phyloP scores from a whole-genome alignment of 2,113 vertebrate species.

The Euleptes europaea region DNA sequence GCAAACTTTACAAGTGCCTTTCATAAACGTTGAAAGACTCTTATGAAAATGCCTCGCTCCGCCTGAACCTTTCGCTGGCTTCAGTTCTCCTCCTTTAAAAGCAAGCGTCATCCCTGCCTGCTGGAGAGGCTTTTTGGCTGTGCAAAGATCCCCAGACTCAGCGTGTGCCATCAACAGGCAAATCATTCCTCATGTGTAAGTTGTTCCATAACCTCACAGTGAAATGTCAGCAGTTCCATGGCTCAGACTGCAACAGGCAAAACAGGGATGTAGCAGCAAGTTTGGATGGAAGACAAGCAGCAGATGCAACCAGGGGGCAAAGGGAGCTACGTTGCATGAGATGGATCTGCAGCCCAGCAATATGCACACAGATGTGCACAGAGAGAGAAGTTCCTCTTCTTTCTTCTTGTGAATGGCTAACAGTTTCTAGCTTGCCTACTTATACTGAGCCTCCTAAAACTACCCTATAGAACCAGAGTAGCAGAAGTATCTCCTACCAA shows the following conservation, averaged over 20 bases:
- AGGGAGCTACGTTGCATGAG: not conserved
- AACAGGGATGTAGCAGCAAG: no score
- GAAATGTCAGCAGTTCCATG: not conserved
- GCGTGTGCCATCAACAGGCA: not conserved
- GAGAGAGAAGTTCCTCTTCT: no score
- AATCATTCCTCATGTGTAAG: not conserved
- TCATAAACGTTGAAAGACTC: not conserved
- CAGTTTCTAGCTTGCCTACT: not conserved
- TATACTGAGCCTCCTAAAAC: not conserved
- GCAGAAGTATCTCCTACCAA: no score
- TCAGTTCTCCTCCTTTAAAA: not conserved
- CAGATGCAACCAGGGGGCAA: not conserved
- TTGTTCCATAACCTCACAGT: constrained; percentile 8
- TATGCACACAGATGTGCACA: not conserved
- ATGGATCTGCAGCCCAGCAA: not conserved
- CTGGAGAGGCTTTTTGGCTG: not conserved
- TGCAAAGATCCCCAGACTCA: not conserved
- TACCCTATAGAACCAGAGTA: not conserved
- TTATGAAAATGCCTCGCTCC: not conserved
- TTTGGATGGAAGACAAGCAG: not conserved
- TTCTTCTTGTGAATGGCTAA: no score
- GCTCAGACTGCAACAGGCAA: not conserved
- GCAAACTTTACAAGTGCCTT: not conserved
- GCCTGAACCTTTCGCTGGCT: not conserved
- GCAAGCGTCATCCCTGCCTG: not conserved